Percentiles rank a stretch among this genome's conserved stretches.
phyloP scores from a whole-genome alignment of 2,888 invertebrate species.

The Nycteola revayana region DNA sequence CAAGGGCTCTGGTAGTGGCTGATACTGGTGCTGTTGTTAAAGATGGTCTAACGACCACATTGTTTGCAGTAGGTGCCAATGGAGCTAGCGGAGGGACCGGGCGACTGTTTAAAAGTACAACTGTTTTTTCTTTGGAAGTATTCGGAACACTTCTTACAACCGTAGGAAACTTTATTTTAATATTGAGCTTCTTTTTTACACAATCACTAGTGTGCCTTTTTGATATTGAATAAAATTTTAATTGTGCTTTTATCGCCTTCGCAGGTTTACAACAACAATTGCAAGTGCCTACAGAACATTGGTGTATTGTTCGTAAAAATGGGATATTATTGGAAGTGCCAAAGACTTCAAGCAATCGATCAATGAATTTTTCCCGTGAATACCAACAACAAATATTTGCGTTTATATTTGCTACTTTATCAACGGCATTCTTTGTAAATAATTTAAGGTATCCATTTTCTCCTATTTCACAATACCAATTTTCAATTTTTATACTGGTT shows the following conservation, averaged over 20 bases:
- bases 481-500: slow-evolving; percentile 6
- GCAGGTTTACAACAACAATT: slow-evolving; percentile 32
- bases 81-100: no score
- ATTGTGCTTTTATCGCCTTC: not conserved
- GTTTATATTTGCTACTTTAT: slow-evolving; percentile 2
- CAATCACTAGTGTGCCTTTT: slow-evolving; percentile 17
- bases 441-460: slow-evolving; percentile 11
- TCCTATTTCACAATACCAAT: slow-evolving; percentile 30
- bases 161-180: slow-evolving; percentile 5
- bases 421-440: slow-evolving; percentile 1
- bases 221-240: not conserved
- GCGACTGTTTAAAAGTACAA: no score
- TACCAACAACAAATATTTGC: slow-evolving; percentile 39
- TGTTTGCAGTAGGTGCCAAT: no score
- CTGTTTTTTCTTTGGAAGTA: no score
- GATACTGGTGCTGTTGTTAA: no score
- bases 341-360: slow-evolving; percentile 10
- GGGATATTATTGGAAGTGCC: slow-evolving; percentile 17
- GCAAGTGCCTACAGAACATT: slow-evolving; percentile 24
- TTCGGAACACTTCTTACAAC: no score
- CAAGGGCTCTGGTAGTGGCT: slow-evolving; percentile 9
- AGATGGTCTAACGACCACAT: no score
- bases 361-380: slow-evolving; percentile 29
- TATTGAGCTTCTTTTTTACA: slow-evolving; percentile 3
- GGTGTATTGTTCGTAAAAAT: slow-evolving; percentile 29